phyloP scores from a whole-genome alignment of 1,140 invertebrate genomes.

The Megalopta genalis region DNA sequence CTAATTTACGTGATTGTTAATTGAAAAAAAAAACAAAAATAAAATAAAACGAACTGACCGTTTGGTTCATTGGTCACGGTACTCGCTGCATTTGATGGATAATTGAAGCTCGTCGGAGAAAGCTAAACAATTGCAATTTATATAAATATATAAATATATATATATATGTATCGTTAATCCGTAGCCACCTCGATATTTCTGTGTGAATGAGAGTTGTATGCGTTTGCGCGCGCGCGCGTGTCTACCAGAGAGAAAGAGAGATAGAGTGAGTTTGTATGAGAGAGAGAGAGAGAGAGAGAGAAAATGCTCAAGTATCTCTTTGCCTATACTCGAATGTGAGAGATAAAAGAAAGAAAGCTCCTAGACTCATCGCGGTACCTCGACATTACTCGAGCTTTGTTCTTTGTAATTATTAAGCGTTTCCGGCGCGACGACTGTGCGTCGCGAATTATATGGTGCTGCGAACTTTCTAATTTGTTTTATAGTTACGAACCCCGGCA shows the following conservation, averaged over 20 bases:
- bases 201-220: background rate
- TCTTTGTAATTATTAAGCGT: conserved; percentile 55
- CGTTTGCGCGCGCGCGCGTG: background rate
- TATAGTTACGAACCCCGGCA: conserved; percentile 33
- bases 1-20: background rate
- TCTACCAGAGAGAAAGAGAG: background rate
- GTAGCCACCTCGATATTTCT: conserved; percentile 3
- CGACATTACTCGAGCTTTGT: conserved; percentile 35
- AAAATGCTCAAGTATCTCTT: conserved; percentile 49
- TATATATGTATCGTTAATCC: conserved; percentile 33
- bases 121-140: conserved; percentile 37
- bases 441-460: conserved; percentile 55
- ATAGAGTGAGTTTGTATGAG: background rate
- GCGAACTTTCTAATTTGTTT: conserved; percentile 57
- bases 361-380: conserved; percentile 39
- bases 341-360: background rate
- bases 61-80: background rate
- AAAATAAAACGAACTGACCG: background rate
- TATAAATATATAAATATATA: conserved; percentile 34
- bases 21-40: too few species aligned
- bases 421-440: conserved; percentile 21
- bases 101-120: conserved; percentile 33
- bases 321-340: conserved; percentile 18
- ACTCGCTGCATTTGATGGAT: conserved; percentile 50
- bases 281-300: conserved; percentile 8